phyloP scores from a whole-genome alignment of 2,888 invertebrate genomes.

The Phyto melanocephala region DNA sequence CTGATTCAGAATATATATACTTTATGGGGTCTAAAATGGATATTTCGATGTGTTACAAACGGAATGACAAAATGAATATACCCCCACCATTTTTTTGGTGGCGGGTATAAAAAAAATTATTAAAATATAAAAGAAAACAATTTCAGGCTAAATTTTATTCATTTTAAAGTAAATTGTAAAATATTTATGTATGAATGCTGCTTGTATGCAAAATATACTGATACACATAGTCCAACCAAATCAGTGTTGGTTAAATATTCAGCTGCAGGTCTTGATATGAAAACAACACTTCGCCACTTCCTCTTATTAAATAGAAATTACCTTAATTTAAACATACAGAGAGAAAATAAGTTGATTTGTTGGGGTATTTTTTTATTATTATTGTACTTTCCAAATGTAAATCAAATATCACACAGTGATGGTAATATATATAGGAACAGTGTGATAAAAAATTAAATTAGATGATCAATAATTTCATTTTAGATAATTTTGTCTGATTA shows the following conservation, averaged over 20 bases:
- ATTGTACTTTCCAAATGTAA: not conserved
- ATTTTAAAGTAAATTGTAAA: conserved; percentile 51
- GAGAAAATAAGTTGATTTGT: not conserved
- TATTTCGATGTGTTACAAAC: too few relatives aligned
- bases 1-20: too few relatives aligned
- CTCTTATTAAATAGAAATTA: conserved; percentile 24
- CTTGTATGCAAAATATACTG: too few relatives aligned
- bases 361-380: not conserved
- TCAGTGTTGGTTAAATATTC: conserved; percentile 22
- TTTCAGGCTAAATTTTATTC: conserved; percentile 76
- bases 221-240: too few relatives aligned
- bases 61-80: too few relatives aligned
- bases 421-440: not conserved
- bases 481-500: too few relatives aligned
- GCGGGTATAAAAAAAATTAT: conserved; percentile 57
- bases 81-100: too few relatives aligned
- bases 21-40: too few relatives aligned
- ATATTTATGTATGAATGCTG: not conserved
- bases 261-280: conserved; percentile 24
- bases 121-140: conserved; percentile 69
- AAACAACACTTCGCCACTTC: not conserved
- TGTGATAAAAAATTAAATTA: too few relatives aligned
- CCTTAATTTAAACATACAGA: conserved; percentile 8
- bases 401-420: not conserved
- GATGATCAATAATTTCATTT: too few relatives aligned